These are phyloP conservation scores for Catharus fuscescens DNA, from an alignment of 2,113 vertebrate genomes.

Conservation along the genomic window DNA sequence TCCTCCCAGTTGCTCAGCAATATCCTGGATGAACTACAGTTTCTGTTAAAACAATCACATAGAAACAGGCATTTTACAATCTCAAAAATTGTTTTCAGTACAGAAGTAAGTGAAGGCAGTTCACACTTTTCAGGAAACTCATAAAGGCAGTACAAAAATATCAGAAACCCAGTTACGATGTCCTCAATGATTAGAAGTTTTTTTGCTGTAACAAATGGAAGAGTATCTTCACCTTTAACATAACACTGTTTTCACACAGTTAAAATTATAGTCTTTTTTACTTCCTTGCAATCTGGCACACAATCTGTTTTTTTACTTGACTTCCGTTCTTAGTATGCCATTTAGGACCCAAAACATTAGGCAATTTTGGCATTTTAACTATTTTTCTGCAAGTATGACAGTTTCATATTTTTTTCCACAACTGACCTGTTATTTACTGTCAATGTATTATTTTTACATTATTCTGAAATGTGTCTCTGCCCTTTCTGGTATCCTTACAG, in stretches of 20 bases:
- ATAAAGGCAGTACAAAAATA: background rate
- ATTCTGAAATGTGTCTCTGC: background rate
- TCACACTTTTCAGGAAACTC: conserved; percentile 61
- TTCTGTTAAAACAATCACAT: conserved; percentile 15
- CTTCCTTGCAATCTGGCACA: background rate
- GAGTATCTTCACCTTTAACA: background rate
- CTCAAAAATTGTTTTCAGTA: background rate
- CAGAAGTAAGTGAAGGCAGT: background rate
- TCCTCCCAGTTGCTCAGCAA: conserved; percentile 1
- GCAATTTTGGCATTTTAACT: background rate
- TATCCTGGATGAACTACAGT: background rate
- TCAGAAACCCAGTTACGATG: background rate
- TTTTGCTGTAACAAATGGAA: background rate
- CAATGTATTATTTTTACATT: background rate
- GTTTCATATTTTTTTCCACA: background rate
- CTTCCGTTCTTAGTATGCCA: background rate
- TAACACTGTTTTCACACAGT: background rate
- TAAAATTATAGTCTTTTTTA: background rate
- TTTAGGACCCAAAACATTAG: background rate
- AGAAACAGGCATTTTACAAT: background rate
- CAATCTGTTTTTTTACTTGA: background rate
- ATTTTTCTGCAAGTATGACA: background rate
- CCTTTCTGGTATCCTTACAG: background rate
- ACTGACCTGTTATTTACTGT: background rate
- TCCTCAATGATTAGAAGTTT: background rate